Evolutionary conservation across 2,113 vertebrate species (phyloP), one percentile per base, ranked within the genome.

Genomic region (Cricetomys ansorgei): DNA sequence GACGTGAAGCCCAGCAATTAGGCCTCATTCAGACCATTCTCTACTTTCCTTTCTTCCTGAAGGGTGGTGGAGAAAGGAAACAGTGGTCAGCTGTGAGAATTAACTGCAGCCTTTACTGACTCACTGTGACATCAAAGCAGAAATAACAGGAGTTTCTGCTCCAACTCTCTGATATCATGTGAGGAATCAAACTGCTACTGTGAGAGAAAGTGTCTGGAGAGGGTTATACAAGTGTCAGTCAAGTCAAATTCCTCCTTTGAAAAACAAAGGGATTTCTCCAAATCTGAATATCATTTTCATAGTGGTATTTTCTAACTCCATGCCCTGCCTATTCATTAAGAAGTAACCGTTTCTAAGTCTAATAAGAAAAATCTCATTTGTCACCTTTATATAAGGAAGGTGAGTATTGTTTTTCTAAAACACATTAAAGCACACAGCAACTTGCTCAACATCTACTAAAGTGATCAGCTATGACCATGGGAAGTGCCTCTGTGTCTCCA

Each of bases 1-100:
- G 84, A 57, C 80, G 65, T 57, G 40, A 84, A 91, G 73, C n/a
- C 94, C 29, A 92, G 90, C 23, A 93, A 94, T 95, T 95, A 96
- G 10, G 92, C 12, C 37, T 94, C 80, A 55, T 89, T 94, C 50
- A 80, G 79, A 91, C 90, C n/a, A 85, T 50, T 62, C 55, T 75
- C 37, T 15, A 50, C 69, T 92, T 92, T 81, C 80, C 34, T 91
- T 65, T 88, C 75, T 76, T 92, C 67, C 57, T 25, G 50, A 70
- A 91, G 29, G 9, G 25, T 12, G 31, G 6, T 8, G 7, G 37
- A 34, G 37, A 89, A 23, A 94, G 37, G 40, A 75, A 84, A 96
- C 1, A 55, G 16, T 43, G 77, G 43, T 89, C 0, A 27, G 79
- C 75, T 72, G 43, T 27, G 62, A 89, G 48, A 77, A 53, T 70